Conservation (phyloP, 2,113 vertebrate species). For the Rousettus leschenaultii region DNA sequence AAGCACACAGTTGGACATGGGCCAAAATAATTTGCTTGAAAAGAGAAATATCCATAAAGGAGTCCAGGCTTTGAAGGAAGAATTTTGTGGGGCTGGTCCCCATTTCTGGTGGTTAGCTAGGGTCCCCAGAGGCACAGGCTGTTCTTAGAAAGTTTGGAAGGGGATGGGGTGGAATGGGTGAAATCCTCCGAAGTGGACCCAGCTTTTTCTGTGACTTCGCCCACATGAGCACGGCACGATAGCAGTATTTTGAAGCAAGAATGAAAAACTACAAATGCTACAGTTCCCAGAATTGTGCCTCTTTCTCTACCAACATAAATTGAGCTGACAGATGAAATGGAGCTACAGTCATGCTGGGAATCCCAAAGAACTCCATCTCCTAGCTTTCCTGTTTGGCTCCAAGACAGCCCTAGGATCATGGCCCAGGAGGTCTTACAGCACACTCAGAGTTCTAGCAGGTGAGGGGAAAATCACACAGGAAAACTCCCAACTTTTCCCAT, state of each 20-base stretch:
- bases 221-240: accelerated
- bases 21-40: not conserved
- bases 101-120: not conserved
- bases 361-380: not conserved
- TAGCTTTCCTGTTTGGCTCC: not conserved
- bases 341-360: not conserved
- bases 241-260: not conserved
- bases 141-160: not conserved
- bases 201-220: not conserved
- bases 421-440: not conserved
- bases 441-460: not conserved
- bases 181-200: not conserved
- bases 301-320: not conserved
- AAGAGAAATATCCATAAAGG: not conserved
- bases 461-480: not conserved
- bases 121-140: not conserved
- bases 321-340: not conserved
- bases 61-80: not conserved
- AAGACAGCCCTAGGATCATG: not conserved
- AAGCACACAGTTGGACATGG: not conserved
- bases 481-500: not conserved
- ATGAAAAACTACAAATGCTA: not conserved
- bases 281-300: not conserved
- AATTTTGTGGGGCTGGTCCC: not conserved
- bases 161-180: not conserved